These are phyloP conservation scores for Coptodon rendalli DNA, from an alignment of 2,113 vertebrate species.

Conservation along the genomic window DNA sequence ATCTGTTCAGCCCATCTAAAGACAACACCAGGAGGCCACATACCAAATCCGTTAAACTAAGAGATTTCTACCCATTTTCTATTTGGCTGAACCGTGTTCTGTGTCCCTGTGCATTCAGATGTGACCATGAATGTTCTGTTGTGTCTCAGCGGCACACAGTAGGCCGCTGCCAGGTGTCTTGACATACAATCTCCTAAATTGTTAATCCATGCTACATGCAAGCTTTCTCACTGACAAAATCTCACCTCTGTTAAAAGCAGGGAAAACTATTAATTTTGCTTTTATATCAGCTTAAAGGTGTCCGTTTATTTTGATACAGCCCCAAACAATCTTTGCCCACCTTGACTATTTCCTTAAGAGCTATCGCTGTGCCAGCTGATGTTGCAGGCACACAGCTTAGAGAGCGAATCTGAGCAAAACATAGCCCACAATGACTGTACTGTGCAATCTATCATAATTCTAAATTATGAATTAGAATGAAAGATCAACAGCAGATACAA, in stretches of 20 bases:
- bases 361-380: not conserved
- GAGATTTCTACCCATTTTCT: slow-evolving; percentile 20
- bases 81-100: not conserved
- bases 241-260: not conserved
- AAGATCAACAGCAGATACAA: slow-evolving; percentile 59
- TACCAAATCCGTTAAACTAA: slow-evolving; percentile 28
- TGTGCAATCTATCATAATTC: slow-evolving; percentile 37
- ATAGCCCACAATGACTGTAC: not conserved
- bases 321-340: not conserved
- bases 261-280: not conserved
- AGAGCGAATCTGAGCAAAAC: not conserved
- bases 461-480: slow-evolving; percentile 36
- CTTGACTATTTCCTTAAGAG: not conserved
- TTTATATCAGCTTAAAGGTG: not conserved
- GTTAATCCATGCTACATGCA: not conserved
- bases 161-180: slow-evolving; percentile 16
- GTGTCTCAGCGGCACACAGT: slow-evolving; percentile 33
- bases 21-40: slow-evolving; percentile 45
- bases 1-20: slow-evolving; percentile 47
- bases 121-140: slow-evolving; percentile 49
- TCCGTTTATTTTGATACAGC: not conserved
- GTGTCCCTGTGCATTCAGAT: slow-evolving; percentile 36
- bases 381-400: not conserved
- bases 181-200: slow-evolving; percentile 4
- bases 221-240: not conserved